These are phyloP conservation scores for Chloebia gouldiae DNA, from an alignment of 2,113 vertebrate species.

Conservation along the genomic window DNA sequence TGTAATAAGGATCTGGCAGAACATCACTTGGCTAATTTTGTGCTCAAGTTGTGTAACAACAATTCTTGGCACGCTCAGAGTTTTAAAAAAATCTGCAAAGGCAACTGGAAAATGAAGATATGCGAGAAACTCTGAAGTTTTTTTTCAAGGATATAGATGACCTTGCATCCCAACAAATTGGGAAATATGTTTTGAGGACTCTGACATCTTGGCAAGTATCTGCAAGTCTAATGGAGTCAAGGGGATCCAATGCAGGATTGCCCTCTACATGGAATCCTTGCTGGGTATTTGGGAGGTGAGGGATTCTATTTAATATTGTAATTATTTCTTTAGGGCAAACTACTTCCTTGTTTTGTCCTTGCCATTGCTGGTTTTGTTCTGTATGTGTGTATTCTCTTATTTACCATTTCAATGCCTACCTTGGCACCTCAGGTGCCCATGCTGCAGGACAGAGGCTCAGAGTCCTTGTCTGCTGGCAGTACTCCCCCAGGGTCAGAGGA, in stretches of 20 bases:
- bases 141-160: background rate
- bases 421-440: fast-evolving
- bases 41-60: background rate
- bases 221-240: background rate
- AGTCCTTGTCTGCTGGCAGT: background rate
- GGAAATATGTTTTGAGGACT: background rate
- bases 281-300: background rate
- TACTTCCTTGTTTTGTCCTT: background rate
- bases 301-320: background rate
- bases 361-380: background rate
- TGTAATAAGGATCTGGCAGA: background rate
- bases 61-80: background rate
- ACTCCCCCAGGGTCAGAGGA: background rate
- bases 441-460: background rate
- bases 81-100: background rate
- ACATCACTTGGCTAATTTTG: background rate
- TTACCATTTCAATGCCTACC: background rate
- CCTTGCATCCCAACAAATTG: background rate
- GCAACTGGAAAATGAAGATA: background rate
- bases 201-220: background rate
- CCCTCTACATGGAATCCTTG: fast-evolving
- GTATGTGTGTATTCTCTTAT: background rate
- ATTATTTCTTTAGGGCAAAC: background rate
- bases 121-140: background rate
- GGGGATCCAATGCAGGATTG: background rate